Percentiles rank a stretch among this genome's conserved stretches.
Conservation (phyloP, 2,888 invertebrate genomes). For the Drosophila robusta region DNA sequence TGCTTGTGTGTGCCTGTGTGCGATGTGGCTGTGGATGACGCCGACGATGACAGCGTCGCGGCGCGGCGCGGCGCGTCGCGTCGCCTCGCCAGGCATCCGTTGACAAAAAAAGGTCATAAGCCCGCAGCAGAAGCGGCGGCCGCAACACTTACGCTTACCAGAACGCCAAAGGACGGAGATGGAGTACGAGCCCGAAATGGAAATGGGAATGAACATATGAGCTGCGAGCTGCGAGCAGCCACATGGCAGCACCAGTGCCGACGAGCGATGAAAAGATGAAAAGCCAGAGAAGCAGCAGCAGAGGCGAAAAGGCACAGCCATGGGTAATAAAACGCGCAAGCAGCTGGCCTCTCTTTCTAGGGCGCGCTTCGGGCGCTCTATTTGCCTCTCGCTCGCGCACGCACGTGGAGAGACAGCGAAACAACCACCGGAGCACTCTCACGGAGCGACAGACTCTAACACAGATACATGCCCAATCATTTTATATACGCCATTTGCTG, state of each 20-base stretch:
- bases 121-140: slow-evolving; percentile 39
- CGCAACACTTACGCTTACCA: slow-evolving; percentile 62
- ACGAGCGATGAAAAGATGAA: slow-evolving; percentile 71
- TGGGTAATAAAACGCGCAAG: slow-evolving; percentile 70
- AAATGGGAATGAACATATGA: slow-evolving; percentile 35
- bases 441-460: slow-evolving; percentile 24
- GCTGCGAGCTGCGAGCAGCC: slow-evolving; percentile 20
- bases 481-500: slow-evolving; percentile 81
- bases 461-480: slow-evolving; percentile 74
- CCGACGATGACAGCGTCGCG: slow-evolving; percentile 45
- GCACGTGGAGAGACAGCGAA: slow-evolving; percentile 39
- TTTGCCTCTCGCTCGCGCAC: slow-evolving; percentile 21
- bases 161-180: slow-evolving; percentile 44
- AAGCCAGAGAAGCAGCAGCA: slow-evolving; percentile 69
- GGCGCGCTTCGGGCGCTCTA: slow-evolving; percentile 1
- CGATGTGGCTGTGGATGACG: slow-evolving; percentile 44
- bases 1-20: slow-evolving; percentile 14
- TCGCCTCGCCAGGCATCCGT: slow-evolving; percentile 40
- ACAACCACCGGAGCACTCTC: slow-evolving; percentile 66
- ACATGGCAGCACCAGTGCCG: slow-evolving; percentile 25
- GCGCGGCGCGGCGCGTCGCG: slow-evolving; percentile 14
- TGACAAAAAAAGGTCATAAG: slow-evolving; percentile 74
- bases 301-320: slow-evolving; percentile 51
- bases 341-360: slow-evolving; percentile 48
- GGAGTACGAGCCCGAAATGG: slow-evolving; percentile 53